phyloP scores from a whole-genome alignment of 2,113 vertebrate genomes.

The western clawed frog (Xenopus tropicalis) region DNA sequence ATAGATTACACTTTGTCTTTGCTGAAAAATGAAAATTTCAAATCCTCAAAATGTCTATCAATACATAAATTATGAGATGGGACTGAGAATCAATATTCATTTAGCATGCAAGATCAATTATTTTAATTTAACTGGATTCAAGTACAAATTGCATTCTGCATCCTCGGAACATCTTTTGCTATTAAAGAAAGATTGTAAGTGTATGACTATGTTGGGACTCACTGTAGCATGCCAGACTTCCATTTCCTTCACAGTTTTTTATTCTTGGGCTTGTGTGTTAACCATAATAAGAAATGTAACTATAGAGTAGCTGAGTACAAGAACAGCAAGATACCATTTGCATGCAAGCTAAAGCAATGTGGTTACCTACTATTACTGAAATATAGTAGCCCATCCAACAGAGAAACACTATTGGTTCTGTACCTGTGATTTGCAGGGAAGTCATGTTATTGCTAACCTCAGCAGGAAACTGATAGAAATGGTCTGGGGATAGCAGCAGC shows the following conservation, averaged over 20 bases:
- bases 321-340: too few relatives aligned
- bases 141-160: background rate
- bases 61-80: constrained; percentile 14
- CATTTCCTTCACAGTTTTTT: background rate
- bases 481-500: constrained; percentile 3
- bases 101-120: constrained; percentile 27
- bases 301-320: too few relatives aligned
- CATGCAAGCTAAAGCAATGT: background rate
- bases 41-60: constrained; percentile 5
- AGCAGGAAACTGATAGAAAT: constrained; percentile 8
- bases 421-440: constrained; percentile 25
- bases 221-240: background rate
- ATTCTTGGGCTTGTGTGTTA: background rate
- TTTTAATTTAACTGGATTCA: constrained; percentile 8
- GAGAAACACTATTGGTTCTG: background rate
- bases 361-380: background rate
- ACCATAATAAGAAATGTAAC: background rate
- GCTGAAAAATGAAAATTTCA: constrained; percentile 9
- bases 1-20: background rate
- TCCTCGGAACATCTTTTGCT: constrained; percentile 9
- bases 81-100: background rate
- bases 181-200: background rate
- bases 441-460: constrained; percentile 11
- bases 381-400: background rate
- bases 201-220: background rate